phyloP scores from a whole-genome alignment of 2,113 vertebrate species.

The Chaenogobius annularis region DNA sequence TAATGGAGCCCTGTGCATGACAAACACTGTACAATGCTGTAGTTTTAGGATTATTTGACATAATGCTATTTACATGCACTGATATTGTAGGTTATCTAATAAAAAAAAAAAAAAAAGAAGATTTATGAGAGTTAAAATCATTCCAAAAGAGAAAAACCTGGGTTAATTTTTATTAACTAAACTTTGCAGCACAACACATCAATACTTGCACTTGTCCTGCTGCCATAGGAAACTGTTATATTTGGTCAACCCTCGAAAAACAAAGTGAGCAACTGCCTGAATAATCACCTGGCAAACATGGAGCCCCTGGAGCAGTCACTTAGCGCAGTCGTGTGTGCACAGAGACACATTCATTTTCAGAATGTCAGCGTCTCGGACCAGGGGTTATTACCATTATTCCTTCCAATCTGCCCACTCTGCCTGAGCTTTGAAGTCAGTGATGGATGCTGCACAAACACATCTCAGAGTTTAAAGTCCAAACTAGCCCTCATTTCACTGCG shows the following conservation, averaged over 20 bases:
- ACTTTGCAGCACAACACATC: slow-evolving; percentile 26
- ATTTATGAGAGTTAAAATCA: slow-evolving; percentile 28
- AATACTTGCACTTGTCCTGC: slow-evolving; percentile 31
- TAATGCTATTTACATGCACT: too few relatives aligned
- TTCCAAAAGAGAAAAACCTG: not conserved
- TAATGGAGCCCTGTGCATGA: not conserved
- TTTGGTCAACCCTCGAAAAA: slow-evolving; percentile 49
- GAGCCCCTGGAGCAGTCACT: slow-evolving; percentile 31
- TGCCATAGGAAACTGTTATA: slow-evolving; percentile 45
- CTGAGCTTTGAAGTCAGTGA: slow-evolving; percentile 67
- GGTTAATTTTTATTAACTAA: slow-evolving; percentile 5
- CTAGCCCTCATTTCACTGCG: slow-evolving; percentile 15
- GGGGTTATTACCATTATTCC: slow-evolving; percentile 67
- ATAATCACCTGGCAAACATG: slow-evolving; percentile 48
- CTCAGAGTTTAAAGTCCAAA: slow-evolving; percentile 34
- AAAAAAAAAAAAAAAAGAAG: not conserved
- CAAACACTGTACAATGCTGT: not conserved
- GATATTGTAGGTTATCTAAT: too few relatives aligned
- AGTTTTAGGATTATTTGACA: too few relatives aligned
- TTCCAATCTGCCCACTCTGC: slow-evolving; percentile 44
- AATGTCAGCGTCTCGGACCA: slow-evolving; percentile 36
- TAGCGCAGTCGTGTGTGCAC: slow-evolving; percentile 15
- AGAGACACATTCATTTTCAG: slow-evolving; percentile 41
- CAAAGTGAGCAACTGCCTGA: slow-evolving; percentile 55
- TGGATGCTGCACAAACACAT: slow-evolving; percentile 64